A percentile compares a stretch with the other conserved stretches of the same genome.
These are phyloP conservation scores for Micrasema minimum DNA, from an alignment of 1,140 invertebrate species.

Conservation along the genomic window DNA sequence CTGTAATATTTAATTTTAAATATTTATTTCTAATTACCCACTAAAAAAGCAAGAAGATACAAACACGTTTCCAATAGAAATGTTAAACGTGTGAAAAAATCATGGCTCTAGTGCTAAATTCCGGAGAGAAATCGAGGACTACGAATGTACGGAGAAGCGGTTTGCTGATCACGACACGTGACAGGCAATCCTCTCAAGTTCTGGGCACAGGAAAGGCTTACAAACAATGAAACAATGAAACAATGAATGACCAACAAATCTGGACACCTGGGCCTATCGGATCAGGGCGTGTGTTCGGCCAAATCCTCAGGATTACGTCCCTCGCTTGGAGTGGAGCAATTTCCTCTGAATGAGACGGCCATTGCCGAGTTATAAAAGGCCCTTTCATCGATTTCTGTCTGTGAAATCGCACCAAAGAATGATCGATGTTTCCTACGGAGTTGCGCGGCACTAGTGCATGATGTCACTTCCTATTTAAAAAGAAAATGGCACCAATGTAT, in stretches of 20 bases:
- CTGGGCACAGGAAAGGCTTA: background rate
- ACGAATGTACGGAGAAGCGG: too few species aligned
- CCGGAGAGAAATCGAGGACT: too few species aligned
- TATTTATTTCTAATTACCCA: too few species aligned
- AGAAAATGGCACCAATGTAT: too few species aligned
- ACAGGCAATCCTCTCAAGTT: too few species aligned
- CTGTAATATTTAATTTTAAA: too few species aligned
- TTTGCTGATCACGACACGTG: too few species aligned
- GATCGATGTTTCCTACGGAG: slow-evolving; percentile 22
- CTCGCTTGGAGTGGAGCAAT: background rate
- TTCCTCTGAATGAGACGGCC: slow-evolving; percentile 20
- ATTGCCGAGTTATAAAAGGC: slow-evolving; percentile 1
- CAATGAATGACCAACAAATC: background rate
- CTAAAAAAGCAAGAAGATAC: too few species aligned
- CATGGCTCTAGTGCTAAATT: too few species aligned
- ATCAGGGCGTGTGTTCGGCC: slow-evolving; percentile 8
- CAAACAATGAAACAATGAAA: too few species aligned
- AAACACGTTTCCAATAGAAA: too few species aligned
- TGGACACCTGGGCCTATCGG: background rate
- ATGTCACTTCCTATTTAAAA: background rate
- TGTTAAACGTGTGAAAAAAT: too few species aligned
- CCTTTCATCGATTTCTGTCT: slow-evolving; percentile 18
- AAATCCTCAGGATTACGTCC: slow-evolving; percentile 21
- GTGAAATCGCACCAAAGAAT: slow-evolving; percentile 35
- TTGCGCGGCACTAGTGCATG: background rate